Evolutionary conservation across 2,113 vertebrate genomes (phyloP).

Genomic region (Tenebrosternarchus preto): DNA sequence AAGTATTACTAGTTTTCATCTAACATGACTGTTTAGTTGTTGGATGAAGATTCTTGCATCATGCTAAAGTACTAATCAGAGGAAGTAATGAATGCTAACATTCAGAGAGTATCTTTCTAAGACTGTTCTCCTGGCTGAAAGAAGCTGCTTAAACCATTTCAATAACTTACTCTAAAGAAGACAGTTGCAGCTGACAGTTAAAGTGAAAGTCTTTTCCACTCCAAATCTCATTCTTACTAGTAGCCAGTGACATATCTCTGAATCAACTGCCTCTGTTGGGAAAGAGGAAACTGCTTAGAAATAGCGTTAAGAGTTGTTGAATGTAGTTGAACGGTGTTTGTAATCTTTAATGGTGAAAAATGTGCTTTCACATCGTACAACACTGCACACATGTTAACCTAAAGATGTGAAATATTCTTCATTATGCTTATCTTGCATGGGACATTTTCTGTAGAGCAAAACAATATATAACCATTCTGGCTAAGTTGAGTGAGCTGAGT

Average conservation of each 20-base stretch:
- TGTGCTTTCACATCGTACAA: not conserved
- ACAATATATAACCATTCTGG: no score
- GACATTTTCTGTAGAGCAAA: no score
- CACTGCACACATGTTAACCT: no score
- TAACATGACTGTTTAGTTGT: not conserved
- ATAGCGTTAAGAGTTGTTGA: conserved; percentile 20
- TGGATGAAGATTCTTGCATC: not conserved
- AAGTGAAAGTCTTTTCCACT: conserved; percentile 24
- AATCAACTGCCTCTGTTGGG: conserved; percentile 33
- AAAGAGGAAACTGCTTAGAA: conserved; percentile 14
- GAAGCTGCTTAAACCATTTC: conserved; percentile 34
- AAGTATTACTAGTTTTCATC: not conserved
- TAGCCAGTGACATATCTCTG: conserved; percentile 12
- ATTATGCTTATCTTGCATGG: no score
- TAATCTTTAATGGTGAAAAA: conserved; percentile 18
- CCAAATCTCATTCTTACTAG: conserved; percentile 19
- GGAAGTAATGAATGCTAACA: conserved; percentile 21
- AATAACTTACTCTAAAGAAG: conserved; percentile 26
- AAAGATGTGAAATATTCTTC: no score
- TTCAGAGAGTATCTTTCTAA: conserved; percentile 18
- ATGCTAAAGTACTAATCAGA: conserved; percentile 1
- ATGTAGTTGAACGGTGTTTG: not conserved
- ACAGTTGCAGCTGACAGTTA: conserved; percentile 18
- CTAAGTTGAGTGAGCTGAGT: no score
- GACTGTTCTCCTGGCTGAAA: conserved; percentile 5